Base-by-base conservation (phyloP, 2,888 invertebrate species). In the Dendrolimus houi region DNA sequence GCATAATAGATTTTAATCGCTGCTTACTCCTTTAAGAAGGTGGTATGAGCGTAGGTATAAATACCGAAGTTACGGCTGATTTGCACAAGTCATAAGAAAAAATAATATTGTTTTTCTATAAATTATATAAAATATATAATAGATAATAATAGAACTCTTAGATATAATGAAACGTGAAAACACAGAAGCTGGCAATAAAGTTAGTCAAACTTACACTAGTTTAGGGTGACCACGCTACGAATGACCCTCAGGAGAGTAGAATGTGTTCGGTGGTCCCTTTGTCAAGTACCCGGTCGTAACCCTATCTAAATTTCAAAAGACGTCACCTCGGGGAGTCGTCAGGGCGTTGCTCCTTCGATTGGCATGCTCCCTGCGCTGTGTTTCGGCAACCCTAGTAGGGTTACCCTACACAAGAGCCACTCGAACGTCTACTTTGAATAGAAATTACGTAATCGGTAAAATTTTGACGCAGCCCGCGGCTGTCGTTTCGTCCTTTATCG, bases 371-470 rank as follows among this genome's bases (percentile, higher is more conserved):
- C 58, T 62, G 52, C 52, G 55, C 55, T 56, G 58, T 65, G 58
- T 69, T 79, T 77, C 71, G 71, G 65, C 70, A 72, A 61, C 69
- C 72, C 71, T 71, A 66, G 29, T 29, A 29, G 29, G 29, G 29
- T 29, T 29, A 29, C 29, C 47, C 47, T 47, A 47, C 47, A 47
- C 60, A 61, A 70, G 62, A 71, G 67, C 65, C 63, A 66, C 65
- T 75, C 61, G 66, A 66, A 66, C 66, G 67, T 76, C 69, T 76
- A 76, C 75, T 83, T 82, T 81, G 82, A 85, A 85, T 83, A 76
- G 77, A 78, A 82, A 83, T 82, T 75, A 78, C 77, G 77, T 71
- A 75, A 81, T 81, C 77, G 74, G 64, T 67, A 67, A 71, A 74
- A 81, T 76, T 78, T 79, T 72, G 75, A 79, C 77, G 74, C 75